Conservation (phyloP, 1,140 invertebrate species). For the Saxidomus purpurata region DNA sequence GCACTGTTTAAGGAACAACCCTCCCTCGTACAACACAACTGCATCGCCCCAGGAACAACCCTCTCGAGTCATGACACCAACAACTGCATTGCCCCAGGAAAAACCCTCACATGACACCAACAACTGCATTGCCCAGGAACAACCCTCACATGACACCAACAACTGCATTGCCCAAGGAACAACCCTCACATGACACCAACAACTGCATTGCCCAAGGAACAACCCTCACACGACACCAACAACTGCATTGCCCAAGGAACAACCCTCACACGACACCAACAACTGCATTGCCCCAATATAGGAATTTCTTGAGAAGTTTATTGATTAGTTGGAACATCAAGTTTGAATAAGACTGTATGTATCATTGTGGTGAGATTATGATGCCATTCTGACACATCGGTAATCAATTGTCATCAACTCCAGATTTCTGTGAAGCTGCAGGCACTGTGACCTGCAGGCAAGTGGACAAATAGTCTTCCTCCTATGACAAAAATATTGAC, state of each 20-base stretch:
- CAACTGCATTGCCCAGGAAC: too few species aligned
- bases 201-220: background rate
- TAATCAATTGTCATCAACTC: slow-evolving; percentile 47
- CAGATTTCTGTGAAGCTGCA: background rate
- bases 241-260: background rate
- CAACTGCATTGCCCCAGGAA: background rate
- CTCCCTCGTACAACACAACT: too few species aligned
- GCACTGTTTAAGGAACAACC: too few species aligned
- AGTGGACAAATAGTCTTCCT: background rate
- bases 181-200: too few species aligned
- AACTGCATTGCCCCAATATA: background rate
- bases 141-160: too few species aligned
- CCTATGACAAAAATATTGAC: too few species aligned
- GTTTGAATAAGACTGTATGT: slow-evolving; percentile 1
- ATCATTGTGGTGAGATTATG: slow-evolving; percentile 12
- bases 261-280: background rate
- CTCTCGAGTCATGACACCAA: too few species aligned
- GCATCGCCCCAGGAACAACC: background rate
- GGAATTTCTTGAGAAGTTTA: slow-evolving; percentile 25
- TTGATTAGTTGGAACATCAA: slow-evolving; percentile 20
- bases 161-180: too few species aligned
- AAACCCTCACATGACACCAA: too few species aligned
- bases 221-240: too few species aligned
- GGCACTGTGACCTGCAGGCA: background rate
- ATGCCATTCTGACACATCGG: slow-evolving; percentile 12